These are phyloP conservation scores for Pterobdella sp. DNA, from an alignment of 2,888 invertebrate species.

Conservation along the genomic window DNA sequence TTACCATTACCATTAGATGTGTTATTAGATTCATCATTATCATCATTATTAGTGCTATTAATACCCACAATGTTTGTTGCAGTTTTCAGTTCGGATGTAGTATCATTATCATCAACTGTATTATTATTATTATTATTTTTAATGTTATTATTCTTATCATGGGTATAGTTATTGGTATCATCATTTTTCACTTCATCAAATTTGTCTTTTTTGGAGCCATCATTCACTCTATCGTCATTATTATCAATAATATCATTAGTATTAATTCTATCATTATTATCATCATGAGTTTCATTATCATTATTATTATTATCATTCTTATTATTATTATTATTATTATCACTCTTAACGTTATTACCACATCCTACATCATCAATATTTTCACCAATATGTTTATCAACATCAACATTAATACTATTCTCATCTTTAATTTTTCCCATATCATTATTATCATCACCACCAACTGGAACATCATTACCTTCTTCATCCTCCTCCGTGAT, in stretches of 20 bases:
- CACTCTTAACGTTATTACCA: neutral
- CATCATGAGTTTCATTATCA: conserved; percentile 9
- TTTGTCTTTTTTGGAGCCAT: neutral
- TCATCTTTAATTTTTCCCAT: neutral
- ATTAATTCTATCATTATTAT: conserved; percentile 13
- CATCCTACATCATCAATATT: neutral
- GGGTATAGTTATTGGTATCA: neutral
- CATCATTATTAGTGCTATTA: conserved; percentile 20
- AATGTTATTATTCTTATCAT: too few relatives aligned
- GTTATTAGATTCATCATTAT: neutral
- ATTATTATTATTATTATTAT: conserved; percentile 1
- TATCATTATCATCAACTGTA: neutral
- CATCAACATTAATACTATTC: neutral
- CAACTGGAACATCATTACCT: neutral
- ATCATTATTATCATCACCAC: neutral
- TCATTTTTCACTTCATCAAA: neutral
- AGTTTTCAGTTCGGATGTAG: neutral
- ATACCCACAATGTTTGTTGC: too few relatives aligned
- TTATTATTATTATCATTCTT: conserved; percentile 17
- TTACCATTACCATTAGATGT: neutral
- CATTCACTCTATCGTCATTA: neutral
- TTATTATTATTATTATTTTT: too few relatives aligned
- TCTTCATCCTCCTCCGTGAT: conserved; percentile 7
- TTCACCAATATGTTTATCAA: neutral
- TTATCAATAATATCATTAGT: neutral